These are phyloP conservation scores for Nilaparvata lugens DNA, from an alignment of 1,140 invertebrate genomes.

Conservation along the genomic window DNA sequence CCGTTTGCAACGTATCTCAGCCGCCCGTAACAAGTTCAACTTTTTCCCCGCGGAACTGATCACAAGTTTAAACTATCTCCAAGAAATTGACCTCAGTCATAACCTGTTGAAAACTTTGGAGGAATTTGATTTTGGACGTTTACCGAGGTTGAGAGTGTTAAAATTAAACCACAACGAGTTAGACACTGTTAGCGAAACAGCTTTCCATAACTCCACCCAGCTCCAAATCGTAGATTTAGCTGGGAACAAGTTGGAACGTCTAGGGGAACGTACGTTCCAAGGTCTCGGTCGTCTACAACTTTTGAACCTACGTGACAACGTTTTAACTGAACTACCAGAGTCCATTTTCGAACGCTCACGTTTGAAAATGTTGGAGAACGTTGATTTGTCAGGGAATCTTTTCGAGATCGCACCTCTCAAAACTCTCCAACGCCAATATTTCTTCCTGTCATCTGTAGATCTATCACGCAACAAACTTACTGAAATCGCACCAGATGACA, in stretches of 20 bases:
- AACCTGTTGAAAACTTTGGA: slow-evolving; percentile 69
- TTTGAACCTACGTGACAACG: slow-evolving; percentile 66
- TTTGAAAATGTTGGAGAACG: slow-evolving; percentile 67
- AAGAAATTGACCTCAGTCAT: slow-evolving; percentile 60
- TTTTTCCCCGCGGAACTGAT: slow-evolving; percentile 75
- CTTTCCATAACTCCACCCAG: slow-evolving; percentile 84
- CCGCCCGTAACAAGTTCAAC: slow-evolving; percentile 64
- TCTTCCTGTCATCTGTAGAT: slow-evolving; percentile 67
- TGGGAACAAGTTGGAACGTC: slow-evolving; percentile 58
- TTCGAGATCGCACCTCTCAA: slow-evolving; percentile 69
- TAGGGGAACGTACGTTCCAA: slow-evolving; percentile 73
- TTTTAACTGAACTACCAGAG: slow-evolving; percentile 62
- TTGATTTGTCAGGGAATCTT: slow-evolving; percentile 67
- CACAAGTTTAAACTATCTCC: slow-evolving; percentile 51
- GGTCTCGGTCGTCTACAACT: slow-evolving; percentile 64
- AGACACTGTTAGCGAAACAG: slow-evolving; percentile 70
- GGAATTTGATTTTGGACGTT: slow-evolving; percentile 73
- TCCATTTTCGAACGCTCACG: slow-evolving; percentile 72
- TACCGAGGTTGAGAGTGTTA: slow-evolving; percentile 57
- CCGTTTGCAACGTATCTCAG: slow-evolving; percentile 52
- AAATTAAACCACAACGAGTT: slow-evolving; percentile 64
- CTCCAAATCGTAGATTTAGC: slow-evolving; percentile 70
- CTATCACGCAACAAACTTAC: slow-evolving; percentile 67
- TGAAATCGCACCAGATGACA: slow-evolving; percentile 71
- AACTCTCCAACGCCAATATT: slow-evolving; percentile 70